Base-by-base conservation (phyloP, 1,140 invertebrate genomes). In the Phymorhynchus buccinoides region DNA sequence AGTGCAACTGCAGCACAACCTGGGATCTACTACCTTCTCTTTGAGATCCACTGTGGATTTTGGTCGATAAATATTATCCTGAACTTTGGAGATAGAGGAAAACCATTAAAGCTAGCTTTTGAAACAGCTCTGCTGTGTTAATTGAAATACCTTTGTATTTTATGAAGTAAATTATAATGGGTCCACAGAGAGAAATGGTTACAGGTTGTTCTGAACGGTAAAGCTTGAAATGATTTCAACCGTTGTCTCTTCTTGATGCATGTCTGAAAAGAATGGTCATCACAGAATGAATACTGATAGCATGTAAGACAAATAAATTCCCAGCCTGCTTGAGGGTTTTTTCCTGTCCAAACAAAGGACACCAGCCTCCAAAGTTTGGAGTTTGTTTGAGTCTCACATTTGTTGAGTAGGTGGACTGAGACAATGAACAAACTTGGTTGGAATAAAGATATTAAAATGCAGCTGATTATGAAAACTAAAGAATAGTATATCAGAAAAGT, bases 261-360 rank as follows among this genome's bases (percentile, higher is more conserved):
- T 62, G 56, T 62, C 56, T 62, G 56, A 62, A 62, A 62, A 52
- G 56, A 4, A 62, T 62, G 56, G 56, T 62, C 56, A 62, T 62
- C 56, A 62, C 12, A 62, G 56, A 62, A 27, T 62, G 56, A 62
- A 27, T 27, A 62, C 22, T 62, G n/a, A 62, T 22, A 14, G 22
- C 22, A 18, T 9, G 22, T 52, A 52, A 9, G n/a, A n/a, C n/a
- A n/a, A n/a, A n/a, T n/a, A n/a, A 52, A 14, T 0, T 52, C 22
- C 22, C 48, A 52, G 48, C 48, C 48, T 52, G 48, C 48, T 52
- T 52, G 22, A 27, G 56, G 56, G n/a, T n/a, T 62, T 62, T 62
- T 12, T 62, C 22, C 22, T 62, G 12, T 22, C 22, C 22, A 62
- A 27, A 27, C 56, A 62, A 62, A 27, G 56, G 56, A 62, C 22